A percentile compares a stretch with the other conserved stretches of the same genome.
phyloP scores from a whole-genome alignment of 2,113 vertebrate genomes.

The Mormoops blainvillei region DNA sequence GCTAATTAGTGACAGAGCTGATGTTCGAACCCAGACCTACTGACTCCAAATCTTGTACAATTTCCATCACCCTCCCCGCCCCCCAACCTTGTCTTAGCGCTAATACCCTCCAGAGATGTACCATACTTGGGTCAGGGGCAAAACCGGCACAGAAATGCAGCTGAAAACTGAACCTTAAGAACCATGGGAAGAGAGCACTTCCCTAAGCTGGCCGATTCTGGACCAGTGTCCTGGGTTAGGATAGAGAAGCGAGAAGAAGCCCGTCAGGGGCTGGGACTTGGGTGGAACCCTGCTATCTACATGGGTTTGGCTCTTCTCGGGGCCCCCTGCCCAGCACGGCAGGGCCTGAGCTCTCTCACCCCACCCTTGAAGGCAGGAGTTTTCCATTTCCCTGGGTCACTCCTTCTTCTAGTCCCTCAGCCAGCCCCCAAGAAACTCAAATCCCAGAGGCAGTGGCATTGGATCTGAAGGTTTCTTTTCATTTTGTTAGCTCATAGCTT shows the following conservation, averaged over 20 bases:
- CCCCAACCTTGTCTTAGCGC: accelerated
- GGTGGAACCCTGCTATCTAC: slow-evolving; percentile 27
- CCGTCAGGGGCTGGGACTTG: not conserved
- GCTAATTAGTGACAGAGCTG: not conserved
- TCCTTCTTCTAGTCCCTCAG: not conserved
- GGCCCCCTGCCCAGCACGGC: not conserved
- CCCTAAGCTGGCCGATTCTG: not conserved
- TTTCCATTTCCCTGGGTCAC: slow-evolving; percentile 46
- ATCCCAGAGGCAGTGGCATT: not conserved
- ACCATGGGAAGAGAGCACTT: not conserved
- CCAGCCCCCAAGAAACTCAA: slow-evolving; percentile 39
- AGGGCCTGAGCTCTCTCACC: slow-evolving; percentile 37
- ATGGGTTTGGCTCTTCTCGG: not conserved
- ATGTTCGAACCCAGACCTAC: not conserved
- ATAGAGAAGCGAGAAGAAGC: not conserved
- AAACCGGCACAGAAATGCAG: not conserved
- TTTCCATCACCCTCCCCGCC: not conserved
- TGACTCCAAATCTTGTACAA: too few species aligned
- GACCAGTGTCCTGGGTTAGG: not conserved
- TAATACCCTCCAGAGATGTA: not conserved
- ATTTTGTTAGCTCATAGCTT: slow-evolving; percentile 43
- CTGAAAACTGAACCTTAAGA: not conserved
- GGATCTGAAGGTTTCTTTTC: slow-evolving; percentile 31
- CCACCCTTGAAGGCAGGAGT: slow-evolving; percentile 41
- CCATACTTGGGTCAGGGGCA: not conserved